phyloP scores from a whole-genome alignment of 2,113 vertebrate species.

The Gobius niger region DNA sequence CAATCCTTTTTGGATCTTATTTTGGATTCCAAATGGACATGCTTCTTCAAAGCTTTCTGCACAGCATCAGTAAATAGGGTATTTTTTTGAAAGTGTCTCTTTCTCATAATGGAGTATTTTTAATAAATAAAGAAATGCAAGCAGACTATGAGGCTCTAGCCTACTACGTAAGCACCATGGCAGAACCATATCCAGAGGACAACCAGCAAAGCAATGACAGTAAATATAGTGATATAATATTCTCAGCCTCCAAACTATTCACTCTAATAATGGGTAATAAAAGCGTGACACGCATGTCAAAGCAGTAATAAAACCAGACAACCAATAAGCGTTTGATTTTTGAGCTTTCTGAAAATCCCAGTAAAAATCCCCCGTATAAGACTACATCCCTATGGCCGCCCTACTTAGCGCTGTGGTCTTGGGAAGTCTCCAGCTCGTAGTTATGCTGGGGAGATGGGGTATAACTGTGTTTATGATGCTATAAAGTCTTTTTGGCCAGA shows the following conservation, averaged over 20 bases:
- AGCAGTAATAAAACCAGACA: background rate
- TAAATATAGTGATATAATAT: conserved; percentile 5
- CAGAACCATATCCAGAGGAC: conserved; percentile 7
- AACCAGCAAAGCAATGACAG: background rate
- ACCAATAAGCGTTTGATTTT: conserved; percentile 6
- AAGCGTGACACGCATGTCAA: background rate
- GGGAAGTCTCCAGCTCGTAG: conserved; percentile 60
- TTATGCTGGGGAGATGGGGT: conserved; percentile 62
- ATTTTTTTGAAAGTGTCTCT: too few relatives aligned
- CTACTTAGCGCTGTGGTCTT: conserved; percentile 41
- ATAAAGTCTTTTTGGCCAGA: conserved; percentile 70
- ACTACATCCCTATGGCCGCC: conserved; percentile 21
- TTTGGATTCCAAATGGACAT: too few relatives aligned
- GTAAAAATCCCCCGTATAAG: conserved; percentile 19
- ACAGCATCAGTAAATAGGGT: too few relatives aligned
- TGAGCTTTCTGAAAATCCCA: conserved; percentile 18
- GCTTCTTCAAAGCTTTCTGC: too few relatives aligned
- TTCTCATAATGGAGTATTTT: background rate
- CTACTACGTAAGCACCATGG: background rate
- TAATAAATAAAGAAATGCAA: background rate
- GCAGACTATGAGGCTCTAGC: background rate
- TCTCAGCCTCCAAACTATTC: conserved; percentile 1
- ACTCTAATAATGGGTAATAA: background rate
- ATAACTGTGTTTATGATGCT: conserved; percentile 69
- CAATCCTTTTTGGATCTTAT: too few relatives aligned